Percentiles rank a stretch among this genome's conserved stretches.
Evolutionary conservation across 2,888 invertebrate species (phyloP).

Genomic region (Amorpha juglandis): DNA sequence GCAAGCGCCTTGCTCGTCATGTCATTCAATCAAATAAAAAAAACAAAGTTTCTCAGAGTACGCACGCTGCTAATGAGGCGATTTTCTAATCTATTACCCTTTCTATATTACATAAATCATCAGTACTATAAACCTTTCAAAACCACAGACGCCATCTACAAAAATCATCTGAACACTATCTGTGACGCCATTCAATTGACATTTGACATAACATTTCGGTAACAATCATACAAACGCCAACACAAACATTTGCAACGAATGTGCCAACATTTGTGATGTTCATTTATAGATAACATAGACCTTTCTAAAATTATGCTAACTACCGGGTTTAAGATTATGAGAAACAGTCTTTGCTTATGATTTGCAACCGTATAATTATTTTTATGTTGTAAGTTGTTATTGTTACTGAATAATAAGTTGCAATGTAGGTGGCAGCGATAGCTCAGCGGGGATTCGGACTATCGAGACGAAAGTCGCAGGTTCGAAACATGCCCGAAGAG

Average conservation of each 20-base stretch:
- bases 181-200: neutral
- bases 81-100: too few species aligned
- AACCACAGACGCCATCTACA: too few species aligned
- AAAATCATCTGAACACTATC: neutral
- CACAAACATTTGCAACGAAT: neutral
- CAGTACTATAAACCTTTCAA: too few species aligned
- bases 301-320: constrained; percentile 9
- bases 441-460: too few species aligned
- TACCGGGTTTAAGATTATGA: neutral
- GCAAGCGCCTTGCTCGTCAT: too few species aligned
- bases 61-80: too few species aligned
- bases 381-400: neutral
- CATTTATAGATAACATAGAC: neutral
- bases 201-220: neutral
- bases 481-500: too few species aligned
- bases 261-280: neutral
- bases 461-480: too few species aligned
- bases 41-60: too few species aligned
- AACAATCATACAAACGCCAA: neutral
- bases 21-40: too few species aligned
- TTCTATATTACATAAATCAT: too few species aligned
- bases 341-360: neutral
- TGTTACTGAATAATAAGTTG: neutral
- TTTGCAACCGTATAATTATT: neutral
- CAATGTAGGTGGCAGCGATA: too few species aligned